These are phyloP conservation scores for Parazoanthus swiftii DNA, from an alignment of 92 coral and sea anemone species.

Conservation along the genomic window DNA sequence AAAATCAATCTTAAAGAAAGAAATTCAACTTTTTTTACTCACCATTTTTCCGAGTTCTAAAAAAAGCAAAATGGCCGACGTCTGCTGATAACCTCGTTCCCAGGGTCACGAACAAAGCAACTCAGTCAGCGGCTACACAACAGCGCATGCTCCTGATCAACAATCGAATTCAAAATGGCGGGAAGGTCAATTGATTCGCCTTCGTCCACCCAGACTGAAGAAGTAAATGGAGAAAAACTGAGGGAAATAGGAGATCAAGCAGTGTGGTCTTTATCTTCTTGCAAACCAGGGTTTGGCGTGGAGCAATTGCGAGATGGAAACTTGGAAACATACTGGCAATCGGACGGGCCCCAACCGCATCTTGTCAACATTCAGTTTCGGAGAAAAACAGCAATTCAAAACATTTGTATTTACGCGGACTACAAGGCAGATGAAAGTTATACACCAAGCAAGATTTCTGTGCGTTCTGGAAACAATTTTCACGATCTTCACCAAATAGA, in stretches of 20 bases:
- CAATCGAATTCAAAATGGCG: constrained; percentile 75
- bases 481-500: constrained; percentile 95
- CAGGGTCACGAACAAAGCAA: neutral
- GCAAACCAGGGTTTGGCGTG: constrained; percentile 98
- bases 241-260: constrained; percentile 99
- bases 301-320: constrained; percentile 96
- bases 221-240: constrained; percentile 72
- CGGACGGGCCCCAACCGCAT: constrained; percentile 99
- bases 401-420: constrained; percentile 88
- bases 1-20: neutral
- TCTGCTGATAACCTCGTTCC: neutral
- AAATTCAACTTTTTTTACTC: neutral
- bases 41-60: neutral
- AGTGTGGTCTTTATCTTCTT: constrained; percentile 96
- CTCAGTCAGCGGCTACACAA: constrained; percentile 26
- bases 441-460: constrained; percentile 96
- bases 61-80: constrained; percentile 33
- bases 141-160: constrained; percentile 47
- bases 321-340: constrained; percentile 97
- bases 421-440: constrained; percentile 99
- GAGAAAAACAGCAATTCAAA: constrained; percentile 91
- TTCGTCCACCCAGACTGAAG: constrained; percentile 63
- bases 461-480: constrained; percentile 91
- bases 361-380: constrained; percentile 93
- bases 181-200: constrained; percentile 64